phyloP scores from a whole-genome alignment of 2,888 invertebrate species.

The Polydesmus complanatus region DNA sequence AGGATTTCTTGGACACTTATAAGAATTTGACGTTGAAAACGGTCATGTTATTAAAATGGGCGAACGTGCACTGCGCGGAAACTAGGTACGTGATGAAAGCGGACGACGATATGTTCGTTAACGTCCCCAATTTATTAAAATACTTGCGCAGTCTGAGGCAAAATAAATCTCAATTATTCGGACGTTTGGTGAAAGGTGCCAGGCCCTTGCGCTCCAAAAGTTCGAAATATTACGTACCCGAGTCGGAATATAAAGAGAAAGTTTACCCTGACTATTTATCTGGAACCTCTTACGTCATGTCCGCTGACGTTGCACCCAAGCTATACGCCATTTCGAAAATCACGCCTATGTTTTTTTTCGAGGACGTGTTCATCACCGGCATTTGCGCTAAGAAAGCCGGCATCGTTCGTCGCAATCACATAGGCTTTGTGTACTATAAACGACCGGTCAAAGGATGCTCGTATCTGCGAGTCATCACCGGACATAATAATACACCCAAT shows the following conservation, averaged over 20 bases:
- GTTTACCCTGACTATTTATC: conserved; percentile 23
- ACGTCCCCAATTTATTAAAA: conserved; percentile 23
- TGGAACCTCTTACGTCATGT: conserved; percentile 24
- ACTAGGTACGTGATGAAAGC: conserved; percentile 23
- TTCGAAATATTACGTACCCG: conserved; percentile 23
- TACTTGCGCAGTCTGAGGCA: conserved; percentile 14
- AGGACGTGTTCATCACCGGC: conserved; percentile 19
- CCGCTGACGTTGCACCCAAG: conserved; percentile 15
- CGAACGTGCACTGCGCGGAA: conserved; percentile 18
- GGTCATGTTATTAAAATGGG: conserved; percentile 24
- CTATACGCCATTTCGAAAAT: conserved; percentile 5
- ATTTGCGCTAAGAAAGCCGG: conserved; percentile 43
- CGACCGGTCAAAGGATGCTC: conserved; percentile 39
- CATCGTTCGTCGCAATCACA: conserved; percentile 47
- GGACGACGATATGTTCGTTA: conserved; percentile 25
- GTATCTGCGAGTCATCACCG: conserved; percentile 16
- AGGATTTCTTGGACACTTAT: conserved; percentile 23
- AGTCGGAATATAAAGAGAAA: conserved; percentile 18
- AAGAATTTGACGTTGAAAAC: conserved; percentile 24
- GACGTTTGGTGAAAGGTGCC: conserved; percentile 22
- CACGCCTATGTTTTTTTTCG: conserved; percentile 16
- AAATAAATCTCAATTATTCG: conserved; percentile 17
- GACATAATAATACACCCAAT: conserved; percentile 16
- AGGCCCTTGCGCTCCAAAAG: conserved; percentile 20
- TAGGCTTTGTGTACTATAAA: conserved; percentile 46